These are phyloP conservation scores for Platygyra sinensis DNA, from an alignment of 64 coral and sea anemone genomes.

Conservation along the genomic window DNA sequence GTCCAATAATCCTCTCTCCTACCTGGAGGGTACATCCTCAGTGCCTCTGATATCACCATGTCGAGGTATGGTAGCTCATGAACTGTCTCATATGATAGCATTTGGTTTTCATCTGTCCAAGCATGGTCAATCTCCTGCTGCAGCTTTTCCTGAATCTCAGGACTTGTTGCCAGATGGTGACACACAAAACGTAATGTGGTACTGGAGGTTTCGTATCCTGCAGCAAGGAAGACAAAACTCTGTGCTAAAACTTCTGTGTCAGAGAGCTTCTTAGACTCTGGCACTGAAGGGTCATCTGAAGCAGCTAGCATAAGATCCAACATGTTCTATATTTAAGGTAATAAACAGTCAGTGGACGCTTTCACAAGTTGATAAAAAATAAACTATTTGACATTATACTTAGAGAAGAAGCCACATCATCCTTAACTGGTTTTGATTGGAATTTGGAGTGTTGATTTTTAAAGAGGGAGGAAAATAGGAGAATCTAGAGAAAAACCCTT, in stretches of 20 bases:
- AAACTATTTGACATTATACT: too few relatives aligned
- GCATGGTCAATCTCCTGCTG: constrained; percentile 35
- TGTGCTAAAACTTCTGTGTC: constrained; percentile 24
- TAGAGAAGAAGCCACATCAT: too few relatives aligned
- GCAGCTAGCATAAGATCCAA: constrained; percentile 27
- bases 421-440: too few relatives aligned
- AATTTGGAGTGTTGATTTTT: too few relatives aligned
- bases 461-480: too few relatives aligned
- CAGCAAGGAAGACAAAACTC: constrained; percentile 12
- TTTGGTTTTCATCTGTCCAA: background rate
- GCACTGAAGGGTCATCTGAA: background rate
- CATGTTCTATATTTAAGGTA: constrained; percentile 1
- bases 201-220: constrained; percentile 30
- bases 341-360: too few relatives aligned
- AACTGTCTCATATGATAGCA: constrained; percentile 33
- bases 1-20: background rate
- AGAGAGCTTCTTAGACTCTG: constrained; percentile 14
- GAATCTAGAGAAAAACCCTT: too few relatives aligned
- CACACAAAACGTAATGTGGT: constrained; percentile 1
- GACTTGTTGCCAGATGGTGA: constrained; percentile 3
- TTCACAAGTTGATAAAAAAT: too few relatives aligned
- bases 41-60: constrained; percentile 41
- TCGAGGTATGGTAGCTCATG: constrained; percentile 33
- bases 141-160: constrained; percentile 36
- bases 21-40: constrained; percentile 43